Conservation (phyloP, 2,113 vertebrate genomes). For the Alouatta palliata region DNA sequence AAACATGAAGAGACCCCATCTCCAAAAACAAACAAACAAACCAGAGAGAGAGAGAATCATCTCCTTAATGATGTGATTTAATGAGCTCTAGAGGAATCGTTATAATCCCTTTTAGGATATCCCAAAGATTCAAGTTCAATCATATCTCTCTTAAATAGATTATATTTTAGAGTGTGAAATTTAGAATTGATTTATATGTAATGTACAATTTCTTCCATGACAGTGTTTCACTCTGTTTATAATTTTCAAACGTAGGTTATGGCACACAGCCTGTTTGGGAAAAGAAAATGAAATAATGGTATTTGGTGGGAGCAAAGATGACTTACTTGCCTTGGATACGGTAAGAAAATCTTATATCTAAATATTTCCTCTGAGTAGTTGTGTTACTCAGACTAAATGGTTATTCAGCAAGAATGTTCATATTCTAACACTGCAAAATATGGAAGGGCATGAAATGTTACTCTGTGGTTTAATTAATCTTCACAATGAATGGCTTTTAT, state of each 20-base stretch:
- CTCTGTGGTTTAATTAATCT: background rate
- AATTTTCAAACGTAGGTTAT: constrained; percentile 85
- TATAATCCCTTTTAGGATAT: background rate
- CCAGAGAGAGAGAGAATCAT: background rate
- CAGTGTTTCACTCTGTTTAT: constrained; percentile 17
- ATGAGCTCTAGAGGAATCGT: constrained; percentile 22
- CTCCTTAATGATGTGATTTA: background rate
- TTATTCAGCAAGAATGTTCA: background rate
- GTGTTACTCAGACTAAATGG: background rate
- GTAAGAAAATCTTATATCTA: constrained; percentile 83
- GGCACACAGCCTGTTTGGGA: constrained; percentile 93
- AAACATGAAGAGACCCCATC: too few relatives aligned
- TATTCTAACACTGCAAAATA: constrained; percentile 18
- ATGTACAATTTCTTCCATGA: background rate
- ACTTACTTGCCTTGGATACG: constrained; percentile 94
- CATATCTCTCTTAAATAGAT: constrained; percentile 23
- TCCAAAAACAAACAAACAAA: too few relatives aligned
- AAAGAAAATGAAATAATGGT: constrained; percentile 95
- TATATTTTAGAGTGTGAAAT: background rate
- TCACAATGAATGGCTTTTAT: background rate
- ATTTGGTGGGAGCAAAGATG: constrained; percentile 97
- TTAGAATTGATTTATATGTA: constrained; percentile 21
- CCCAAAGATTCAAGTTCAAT: background rate
- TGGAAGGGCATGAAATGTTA: background rate
- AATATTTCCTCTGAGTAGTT: constrained; percentile 3